These are phyloP conservation scores for Burhinus oedicnemus DNA, from an alignment of 2,113 vertebrate species.

Conservation along the genomic window DNA sequence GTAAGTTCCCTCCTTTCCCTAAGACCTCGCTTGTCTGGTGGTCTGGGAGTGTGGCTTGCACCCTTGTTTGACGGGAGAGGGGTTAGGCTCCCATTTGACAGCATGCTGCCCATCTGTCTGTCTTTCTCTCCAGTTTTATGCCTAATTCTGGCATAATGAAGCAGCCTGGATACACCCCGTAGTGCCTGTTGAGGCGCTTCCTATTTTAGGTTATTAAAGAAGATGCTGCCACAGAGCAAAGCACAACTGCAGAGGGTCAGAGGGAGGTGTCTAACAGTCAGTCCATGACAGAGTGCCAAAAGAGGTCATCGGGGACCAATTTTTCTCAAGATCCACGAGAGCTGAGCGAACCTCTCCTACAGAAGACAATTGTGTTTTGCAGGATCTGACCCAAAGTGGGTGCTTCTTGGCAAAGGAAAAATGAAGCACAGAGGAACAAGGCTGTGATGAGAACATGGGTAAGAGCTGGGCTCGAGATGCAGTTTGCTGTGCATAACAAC, in stretches of 20 bases:
- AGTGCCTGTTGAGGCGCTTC: background rate
- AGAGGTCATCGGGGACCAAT: background rate
- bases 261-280: background rate
- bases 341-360: background rate
- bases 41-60: background rate
- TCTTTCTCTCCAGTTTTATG: background rate
- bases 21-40: accelerated
- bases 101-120: background rate
- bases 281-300: background rate
- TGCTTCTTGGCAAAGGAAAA: background rate
- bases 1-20: background rate
- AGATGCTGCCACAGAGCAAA: background rate
- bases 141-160: background rate
- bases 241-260: background rate
- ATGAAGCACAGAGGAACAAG: background rate
- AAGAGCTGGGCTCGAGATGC: background rate
- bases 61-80: background rate
- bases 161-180: background rate
- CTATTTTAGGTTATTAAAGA: background rate
- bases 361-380: background rate
- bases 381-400: background rate
- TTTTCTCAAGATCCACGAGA: background rate
- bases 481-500: background rate
- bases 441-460: background rate
- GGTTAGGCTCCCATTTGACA: background rate